Base-by-base conservation (phyloP, 1,140 invertebrate genomes). In the Cotesia typhae region DNA sequence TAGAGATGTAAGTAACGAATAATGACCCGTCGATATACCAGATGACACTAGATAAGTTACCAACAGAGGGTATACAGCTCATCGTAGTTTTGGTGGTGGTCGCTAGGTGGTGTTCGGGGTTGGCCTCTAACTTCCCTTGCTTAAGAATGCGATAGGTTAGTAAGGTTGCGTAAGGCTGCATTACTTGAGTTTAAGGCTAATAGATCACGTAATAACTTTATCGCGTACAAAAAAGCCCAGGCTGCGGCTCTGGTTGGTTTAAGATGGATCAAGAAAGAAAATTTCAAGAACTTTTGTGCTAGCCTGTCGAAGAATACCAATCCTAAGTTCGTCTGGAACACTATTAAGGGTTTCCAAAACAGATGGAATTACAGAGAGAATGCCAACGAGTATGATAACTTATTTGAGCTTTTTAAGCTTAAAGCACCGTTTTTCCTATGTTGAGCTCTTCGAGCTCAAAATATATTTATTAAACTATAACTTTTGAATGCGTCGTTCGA, bases 121-220 rank as follows among this genome's bases (percentile, higher is more conserved):
- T 28, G 28, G 28, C 3, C 28, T 28, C 1, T 28, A 28, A 28
- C 28, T 28, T 3, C 28, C 28, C 14, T 14, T 14, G 14, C 14
- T 14, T 14, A 14, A 14, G 70, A 64, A 37, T 71, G 70, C 12
- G 51, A 52, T 20, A 71, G 53, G 37, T 47, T 71, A 4, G 10
- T 70, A 2, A n/a, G 68, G 14, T 14, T 70, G 3, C 28, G 68
- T 10, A 60, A 10, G 17, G 68, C 55, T 20, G 55, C 55, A 4
- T 61, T 59, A 1, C 4, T 10, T 4, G 60, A 47, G 4, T 61
- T 70, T 12, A 70, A 60, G 60, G 14, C n/a, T 3, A 5, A 36
- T 35, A 17, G 41, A 12, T 37, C 35, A 0, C 5, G 10, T 4
- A 37, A 61, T 12, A 70, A 61, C 36, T 70, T 70, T 4, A 60